phyloP scores from a whole-genome alignment of 2,888 invertebrate genomes.

The Drosophila siamana region DNA sequence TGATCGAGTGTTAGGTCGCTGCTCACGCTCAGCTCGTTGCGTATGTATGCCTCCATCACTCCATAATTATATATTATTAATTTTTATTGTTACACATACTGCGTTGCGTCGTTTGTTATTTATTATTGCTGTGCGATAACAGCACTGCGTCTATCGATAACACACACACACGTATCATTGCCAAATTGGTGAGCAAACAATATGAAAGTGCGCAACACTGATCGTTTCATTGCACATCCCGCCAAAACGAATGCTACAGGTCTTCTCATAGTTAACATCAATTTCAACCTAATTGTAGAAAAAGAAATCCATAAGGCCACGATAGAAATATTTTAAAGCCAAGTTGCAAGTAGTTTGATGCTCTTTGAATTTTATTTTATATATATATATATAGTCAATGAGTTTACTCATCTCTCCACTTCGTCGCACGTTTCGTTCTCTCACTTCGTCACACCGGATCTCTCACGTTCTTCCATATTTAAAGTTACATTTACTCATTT shows the following conservation, averaged over 20 bases:
- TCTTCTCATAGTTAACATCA: too few relatives aligned
- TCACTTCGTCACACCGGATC: conserved; percentile 2
- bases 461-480: conserved; percentile 21
- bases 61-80: not conserved
- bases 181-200: too few relatives aligned
- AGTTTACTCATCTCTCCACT: conserved; percentile 47
- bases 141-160: not conserved
- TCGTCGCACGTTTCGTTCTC: not conserved
- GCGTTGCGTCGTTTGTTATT: conserved; percentile 5
- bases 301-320: too few relatives aligned
- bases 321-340: not conserved
- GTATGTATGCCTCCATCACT: conserved; percentile 60
- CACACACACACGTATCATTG: not conserved
- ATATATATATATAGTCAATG: conserved; percentile 36
- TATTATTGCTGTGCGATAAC: not conserved
- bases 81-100: not conserved
- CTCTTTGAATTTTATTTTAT: conserved; percentile 49
- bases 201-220: conserved; percentile 6
- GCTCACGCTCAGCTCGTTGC: conserved; percentile 50
- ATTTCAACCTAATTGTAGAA: too few relatives aligned
- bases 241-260: too few relatives aligned
- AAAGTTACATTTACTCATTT: conserved; percentile 61
- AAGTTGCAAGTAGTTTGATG: conserved; percentile 7
- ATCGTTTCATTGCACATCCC: not conserved
- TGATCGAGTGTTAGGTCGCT: conserved; percentile 47